Percentiles rank a stretch among this genome's conserved stretches.
Conservation (phyloP, 2,113 vertebrate genomes). For the Speoplatyrhinus poulsoni region DNA sequence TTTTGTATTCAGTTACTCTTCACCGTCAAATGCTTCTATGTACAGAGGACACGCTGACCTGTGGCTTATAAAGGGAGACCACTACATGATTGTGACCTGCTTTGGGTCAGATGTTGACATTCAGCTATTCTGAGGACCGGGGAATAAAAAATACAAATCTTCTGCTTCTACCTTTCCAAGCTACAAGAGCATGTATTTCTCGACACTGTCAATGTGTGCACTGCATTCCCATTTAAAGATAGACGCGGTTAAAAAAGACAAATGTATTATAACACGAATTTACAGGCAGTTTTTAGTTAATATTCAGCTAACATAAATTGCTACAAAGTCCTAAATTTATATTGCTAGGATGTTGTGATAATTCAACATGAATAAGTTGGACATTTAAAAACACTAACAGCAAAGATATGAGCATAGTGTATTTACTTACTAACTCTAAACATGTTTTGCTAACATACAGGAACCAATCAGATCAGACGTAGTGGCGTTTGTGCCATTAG, state of each 20-base stretch:
- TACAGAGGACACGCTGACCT: constrained; percentile 66
- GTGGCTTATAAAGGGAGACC: constrained; percentile 51
- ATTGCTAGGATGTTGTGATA: constrained; percentile 58
- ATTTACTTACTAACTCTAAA: background rate
- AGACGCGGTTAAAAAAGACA: constrained; percentile 51
- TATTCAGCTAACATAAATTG: constrained; percentile 69
- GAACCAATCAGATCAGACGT: constrained; percentile 29
- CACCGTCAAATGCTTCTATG: constrained; percentile 58
- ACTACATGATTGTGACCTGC: constrained; percentile 66
- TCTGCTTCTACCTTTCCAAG: constrained; percentile 49
- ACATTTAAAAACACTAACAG: constrained; percentile 19
- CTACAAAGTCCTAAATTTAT: constrained; percentile 60
- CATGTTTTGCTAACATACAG: constrained; percentile 14
- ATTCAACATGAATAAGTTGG: constrained; percentile 15
- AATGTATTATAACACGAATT: constrained; percentile 57
- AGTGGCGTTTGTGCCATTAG: constrained; percentile 18
- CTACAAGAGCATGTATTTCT: constrained; percentile 25
- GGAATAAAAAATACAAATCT: constrained; percentile 65
- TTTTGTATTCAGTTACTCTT: constrained; percentile 16
- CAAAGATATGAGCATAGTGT: background rate
- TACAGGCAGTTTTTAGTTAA: constrained; percentile 70
- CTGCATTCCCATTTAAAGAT: constrained; percentile 56
- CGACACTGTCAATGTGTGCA: constrained; percentile 36
- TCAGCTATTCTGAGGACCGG: constrained; percentile 68
- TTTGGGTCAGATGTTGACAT: constrained; percentile 64